These are phyloP conservation scores for Hypsibius dujardini DNA, from an alignment of 1,140 invertebrate genomes.

Conservation along the genomic window DNA sequence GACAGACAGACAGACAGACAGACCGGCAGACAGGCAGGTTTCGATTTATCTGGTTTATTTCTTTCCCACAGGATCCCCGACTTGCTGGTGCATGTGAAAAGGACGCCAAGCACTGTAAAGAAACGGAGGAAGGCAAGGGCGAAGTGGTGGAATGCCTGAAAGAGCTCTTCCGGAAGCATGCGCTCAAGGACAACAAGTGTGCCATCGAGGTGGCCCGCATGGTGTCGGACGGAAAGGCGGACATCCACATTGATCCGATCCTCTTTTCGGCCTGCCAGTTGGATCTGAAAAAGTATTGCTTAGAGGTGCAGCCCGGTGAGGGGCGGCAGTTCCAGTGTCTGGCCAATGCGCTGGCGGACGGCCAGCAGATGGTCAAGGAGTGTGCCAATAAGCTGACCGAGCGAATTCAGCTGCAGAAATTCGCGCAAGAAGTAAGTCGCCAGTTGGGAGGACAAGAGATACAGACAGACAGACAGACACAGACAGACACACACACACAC, in stretches of 20 bases:
- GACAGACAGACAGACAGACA: too few relatives aligned
- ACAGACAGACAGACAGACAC: too few relatives aligned
- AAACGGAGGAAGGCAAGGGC: conserved; percentile 39
- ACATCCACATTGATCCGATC: conserved; percentile 42
- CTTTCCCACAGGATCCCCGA: too few relatives aligned
- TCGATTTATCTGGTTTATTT: too few relatives aligned
- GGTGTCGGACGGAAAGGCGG: conserved; percentile 29
- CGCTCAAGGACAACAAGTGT: conserved; percentile 34
- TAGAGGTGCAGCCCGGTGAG: conserved; percentile 58
- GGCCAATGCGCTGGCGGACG: not conserved
- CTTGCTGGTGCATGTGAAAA: too few relatives aligned
- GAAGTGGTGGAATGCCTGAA: conserved; percentile 66
- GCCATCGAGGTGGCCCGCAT: not conserved
- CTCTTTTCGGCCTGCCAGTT: conserved; percentile 37
- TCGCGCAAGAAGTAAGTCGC: not conserved
- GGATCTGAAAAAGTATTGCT: conserved; percentile 61
- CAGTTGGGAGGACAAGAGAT: too few relatives aligned
- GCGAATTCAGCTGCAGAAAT: not conserved
- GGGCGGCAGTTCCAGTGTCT: conserved; percentile 37
- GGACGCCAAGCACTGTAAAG: conserved; percentile 28
- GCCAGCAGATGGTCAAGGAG: not conserved
- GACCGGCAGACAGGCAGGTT: too few relatives aligned
- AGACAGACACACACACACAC: too few relatives aligned
- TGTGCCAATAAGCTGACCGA: not conserved
- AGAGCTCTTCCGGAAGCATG: too few relatives aligned